These are phyloP conservation scores for Acipenser oxyrinchus DNA, from an alignment of 2,797 vertebrate species.

Conservation along the genomic window DNA sequence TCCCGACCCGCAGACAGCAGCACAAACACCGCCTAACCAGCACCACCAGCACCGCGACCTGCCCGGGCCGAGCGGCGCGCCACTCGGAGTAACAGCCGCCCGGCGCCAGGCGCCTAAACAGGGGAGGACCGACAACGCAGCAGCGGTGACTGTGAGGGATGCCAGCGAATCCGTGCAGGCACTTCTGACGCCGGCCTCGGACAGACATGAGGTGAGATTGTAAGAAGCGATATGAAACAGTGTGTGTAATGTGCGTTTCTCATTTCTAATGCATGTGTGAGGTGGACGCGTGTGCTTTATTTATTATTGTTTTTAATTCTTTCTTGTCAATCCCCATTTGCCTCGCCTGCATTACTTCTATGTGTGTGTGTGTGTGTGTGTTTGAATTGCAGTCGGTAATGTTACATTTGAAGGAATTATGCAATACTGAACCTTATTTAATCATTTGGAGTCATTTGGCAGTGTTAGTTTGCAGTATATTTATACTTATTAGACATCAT, in stretches of 20 bases:
- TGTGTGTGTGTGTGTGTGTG: not conserved
- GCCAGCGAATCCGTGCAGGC: constrained; percentile 48
- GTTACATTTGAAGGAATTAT: too few species aligned
- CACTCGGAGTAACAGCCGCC: constrained; percentile 25
- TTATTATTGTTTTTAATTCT: not conserved
- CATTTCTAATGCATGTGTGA: constrained; percentile 5
- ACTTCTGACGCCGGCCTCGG: constrained; percentile 64
- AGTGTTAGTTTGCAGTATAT: too few species aligned
- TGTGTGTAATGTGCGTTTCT: constrained; percentile 19
- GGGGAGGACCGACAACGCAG: constrained; percentile 28
- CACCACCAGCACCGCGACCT: constrained; percentile 25
- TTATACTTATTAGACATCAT: too few species aligned
- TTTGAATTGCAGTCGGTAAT: too few species aligned
- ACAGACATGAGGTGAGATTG: constrained; percentile 50
- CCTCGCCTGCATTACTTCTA: too few species aligned
- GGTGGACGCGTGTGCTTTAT: not conserved
- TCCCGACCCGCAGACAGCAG: constrained; percentile 44
- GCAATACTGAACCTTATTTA: too few species aligned
- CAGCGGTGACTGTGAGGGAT: constrained; percentile 53
- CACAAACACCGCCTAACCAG: constrained; percentile 26
- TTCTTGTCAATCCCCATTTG: not conserved
- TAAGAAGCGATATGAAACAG: constrained; percentile 37
- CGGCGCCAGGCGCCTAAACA: constrained; percentile 35
- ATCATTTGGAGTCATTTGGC: too few species aligned
- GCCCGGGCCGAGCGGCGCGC: constrained; percentile 14